Evolutionary conservation across 2,113 vertebrate species (phyloP).

Genomic region (Apus apus): DNA sequence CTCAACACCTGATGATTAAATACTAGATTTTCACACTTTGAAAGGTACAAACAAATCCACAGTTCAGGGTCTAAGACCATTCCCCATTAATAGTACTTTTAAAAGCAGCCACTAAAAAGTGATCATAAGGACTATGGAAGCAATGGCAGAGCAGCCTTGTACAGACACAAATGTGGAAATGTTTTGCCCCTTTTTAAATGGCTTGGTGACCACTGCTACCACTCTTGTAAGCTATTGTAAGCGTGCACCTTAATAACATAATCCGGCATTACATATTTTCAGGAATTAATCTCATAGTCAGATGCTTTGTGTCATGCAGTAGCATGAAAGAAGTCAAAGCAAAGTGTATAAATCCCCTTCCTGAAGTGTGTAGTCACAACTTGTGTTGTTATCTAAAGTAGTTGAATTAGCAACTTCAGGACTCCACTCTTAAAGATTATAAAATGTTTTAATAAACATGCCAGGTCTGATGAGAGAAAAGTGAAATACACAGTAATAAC

Average conservation of each 20-base stretch:
- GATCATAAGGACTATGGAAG: background rate
- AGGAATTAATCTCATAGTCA: background rate
- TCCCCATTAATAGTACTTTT: background rate
- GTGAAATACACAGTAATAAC: background rate
- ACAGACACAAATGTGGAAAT: background rate
- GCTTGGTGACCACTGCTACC: background rate
- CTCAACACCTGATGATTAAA: background rate
- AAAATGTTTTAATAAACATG: conserved; percentile 16
- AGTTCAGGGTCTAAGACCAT: background rate
- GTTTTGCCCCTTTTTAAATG: background rate
- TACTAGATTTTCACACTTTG: background rate
- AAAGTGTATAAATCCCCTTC: background rate
- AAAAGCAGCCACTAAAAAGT: background rate
- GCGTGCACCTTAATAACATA: background rate
- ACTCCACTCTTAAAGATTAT: background rate
- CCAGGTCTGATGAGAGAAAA: background rate
- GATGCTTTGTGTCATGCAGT: background rate
- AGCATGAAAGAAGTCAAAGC: background rate
- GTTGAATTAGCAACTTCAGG: background rate
- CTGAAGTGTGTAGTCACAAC: background rate
- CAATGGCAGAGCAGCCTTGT: background rate
- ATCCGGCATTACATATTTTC: background rate
- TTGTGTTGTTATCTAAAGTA: background rate
- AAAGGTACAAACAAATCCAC: background rate
- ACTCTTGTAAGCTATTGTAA: background rate